Conservation (phyloP, 2,113 vertebrate genomes). For the human region DNA sequence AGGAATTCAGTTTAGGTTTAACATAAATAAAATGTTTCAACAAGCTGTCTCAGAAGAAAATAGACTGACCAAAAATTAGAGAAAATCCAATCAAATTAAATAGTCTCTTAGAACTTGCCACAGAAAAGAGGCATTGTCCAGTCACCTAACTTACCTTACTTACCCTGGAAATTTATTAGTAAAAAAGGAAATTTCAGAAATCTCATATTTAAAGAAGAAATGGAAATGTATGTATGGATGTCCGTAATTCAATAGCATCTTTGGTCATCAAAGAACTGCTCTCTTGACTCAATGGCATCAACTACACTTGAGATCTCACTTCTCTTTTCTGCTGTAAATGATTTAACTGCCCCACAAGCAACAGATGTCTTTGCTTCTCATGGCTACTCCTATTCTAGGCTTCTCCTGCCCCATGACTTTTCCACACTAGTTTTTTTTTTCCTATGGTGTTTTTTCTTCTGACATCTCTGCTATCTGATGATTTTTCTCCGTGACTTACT, state of each 20-base stretch:
- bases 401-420: not conserved
- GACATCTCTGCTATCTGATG: not conserved
- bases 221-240: not conserved
- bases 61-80: not conserved
- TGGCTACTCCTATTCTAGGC: not conserved
- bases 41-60: not conserved
- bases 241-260: not conserved
- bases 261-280: not conserved
- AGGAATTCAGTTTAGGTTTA: not conserved
- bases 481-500: not conserved
- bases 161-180: not conserved
- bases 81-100: not conserved
- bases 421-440: not conserved
- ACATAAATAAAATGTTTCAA: not conserved
- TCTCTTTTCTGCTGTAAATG: not conserved
- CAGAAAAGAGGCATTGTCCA: not conserved
- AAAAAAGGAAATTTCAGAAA: not conserved
- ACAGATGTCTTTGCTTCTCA: not conserved
- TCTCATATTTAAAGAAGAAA: constrained; percentile 4
- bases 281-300: not conserved
- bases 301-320: not conserved
- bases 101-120: not conserved
- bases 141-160: not conserved
- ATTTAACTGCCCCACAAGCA: not conserved
- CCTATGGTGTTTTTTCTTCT: not conserved